Conservation (phyloP, 1,140 invertebrate species). For the Zophobas morio region DNA sequence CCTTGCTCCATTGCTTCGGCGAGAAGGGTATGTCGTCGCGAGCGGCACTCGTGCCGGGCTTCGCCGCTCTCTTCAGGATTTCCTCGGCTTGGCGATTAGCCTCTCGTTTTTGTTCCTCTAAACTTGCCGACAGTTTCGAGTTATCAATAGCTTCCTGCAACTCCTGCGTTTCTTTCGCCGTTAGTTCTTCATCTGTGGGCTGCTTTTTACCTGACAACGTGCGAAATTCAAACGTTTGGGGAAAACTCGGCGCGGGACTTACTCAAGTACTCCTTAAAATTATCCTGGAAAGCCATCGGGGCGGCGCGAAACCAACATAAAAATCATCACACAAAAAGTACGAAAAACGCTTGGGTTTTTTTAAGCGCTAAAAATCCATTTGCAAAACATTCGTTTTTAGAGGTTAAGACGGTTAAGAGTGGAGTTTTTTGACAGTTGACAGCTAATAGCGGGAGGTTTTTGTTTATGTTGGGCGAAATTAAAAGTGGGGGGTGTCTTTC, state of each 20-base stretch:
- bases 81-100: constrained; percentile 1
- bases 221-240: neutral
- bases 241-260: neutral
- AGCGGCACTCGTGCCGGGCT: neutral
- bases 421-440: neutral
- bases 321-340: too few relatives aligned
- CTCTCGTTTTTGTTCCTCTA: neutral
- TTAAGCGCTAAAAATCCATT: too few relatives aligned
- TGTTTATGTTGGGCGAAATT: neutral
- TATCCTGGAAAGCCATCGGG: neutral
- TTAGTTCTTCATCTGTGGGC: neutral
- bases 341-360: too few relatives aligned
- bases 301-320: too few relatives aligned
- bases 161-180: neutral
- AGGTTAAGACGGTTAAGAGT: neutral
- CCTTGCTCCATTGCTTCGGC: neutral
- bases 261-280: neutral
- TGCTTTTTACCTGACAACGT: neutral
- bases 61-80: neutral
- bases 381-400: neutral
- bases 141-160: constrained; percentile 16
- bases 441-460: neutral
- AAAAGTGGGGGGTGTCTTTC: too few relatives aligned
- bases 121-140: neutral
- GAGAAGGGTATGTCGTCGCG: neutral